Base-by-base conservation (phyloP, 2,888 invertebrate genomes). In the Kuschelorhynchus macadamiae region DNA sequence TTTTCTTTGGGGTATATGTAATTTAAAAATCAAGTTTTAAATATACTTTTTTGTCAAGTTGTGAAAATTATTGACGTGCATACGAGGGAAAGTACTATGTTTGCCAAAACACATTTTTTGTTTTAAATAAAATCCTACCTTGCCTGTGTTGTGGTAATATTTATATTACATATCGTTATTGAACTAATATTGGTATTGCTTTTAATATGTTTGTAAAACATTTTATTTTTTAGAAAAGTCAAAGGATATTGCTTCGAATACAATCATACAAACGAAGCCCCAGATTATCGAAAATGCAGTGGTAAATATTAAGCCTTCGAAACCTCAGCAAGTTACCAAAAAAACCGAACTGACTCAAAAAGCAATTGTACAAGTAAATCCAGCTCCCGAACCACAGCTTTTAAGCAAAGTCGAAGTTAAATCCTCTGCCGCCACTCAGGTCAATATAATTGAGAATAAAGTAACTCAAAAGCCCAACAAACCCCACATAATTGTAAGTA, bases 391-490 rank as follows among this genome's bases (percentile, higher is more conserved):
- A 76, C 76, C 69, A 56, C 68, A 79, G 12, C 60, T 76, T 55
- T 85, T 87, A 47, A 88, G 87, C 79, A 87, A 87, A 72, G 80
- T 84, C 8, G 88, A 89, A 83, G 85, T 89, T 44, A 86, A 88
- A 17, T 80, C 87, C 20, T 85, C 86, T 9, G 83, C 87, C 7
- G 86, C 87, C 0, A 79, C 78, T 33, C 81, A 81, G 76, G 77
- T 81, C 12, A 81, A 81, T 68, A 75, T 81, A 25, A 74, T 81
- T 32, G 77, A 79, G 70, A 77, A 75, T 33, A 73, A 78, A 66
- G 70, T 77, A 11, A 85, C 85, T 76, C 84, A 84, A 72, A 80
- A 84, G 7, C 83, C 85, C n/a, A 67, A 74, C 21, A 71, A 72
- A 47, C 72, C 73, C 3, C 64, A 70, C 44, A 59, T 70, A 50